Percentiles rank a stretch among this genome's conserved stretches.
These are phyloP conservation scores for Premnoplex brunnescens DNA, from an alignment of 2,797 vertebrate species.

Conservation along the genomic window DNA sequence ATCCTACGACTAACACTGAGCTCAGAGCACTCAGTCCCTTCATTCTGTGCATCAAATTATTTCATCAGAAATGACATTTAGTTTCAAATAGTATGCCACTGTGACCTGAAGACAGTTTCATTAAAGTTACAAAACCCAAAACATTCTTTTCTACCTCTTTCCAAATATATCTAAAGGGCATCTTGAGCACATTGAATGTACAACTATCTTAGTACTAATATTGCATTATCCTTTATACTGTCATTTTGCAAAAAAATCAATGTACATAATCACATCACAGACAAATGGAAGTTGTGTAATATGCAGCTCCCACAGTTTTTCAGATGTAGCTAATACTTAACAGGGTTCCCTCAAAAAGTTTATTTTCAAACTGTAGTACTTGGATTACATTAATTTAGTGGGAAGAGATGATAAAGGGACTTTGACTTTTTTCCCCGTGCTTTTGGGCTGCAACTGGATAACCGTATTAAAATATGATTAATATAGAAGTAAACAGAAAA, in stretches of 20 bases:
- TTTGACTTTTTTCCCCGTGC: too few species aligned
- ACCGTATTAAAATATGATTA: background rate
- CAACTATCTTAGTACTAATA: background rate
- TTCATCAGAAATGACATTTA: background rate
- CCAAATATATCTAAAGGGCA: background rate
- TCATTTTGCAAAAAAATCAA: background rate
- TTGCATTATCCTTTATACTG: rapidly evolving
- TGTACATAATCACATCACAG: background rate
- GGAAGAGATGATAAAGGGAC: background rate
- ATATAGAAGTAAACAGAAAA: background rate
- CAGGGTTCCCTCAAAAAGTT: background rate
- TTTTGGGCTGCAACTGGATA: background rate
- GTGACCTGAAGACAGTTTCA: background rate
- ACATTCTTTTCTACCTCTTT: background rate
- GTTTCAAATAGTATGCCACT: background rate
- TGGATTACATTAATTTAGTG: background rate
- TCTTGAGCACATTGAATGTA: background rate
- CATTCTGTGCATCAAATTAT: background rate
- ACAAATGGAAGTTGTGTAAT: background rate
- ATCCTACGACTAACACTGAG: background rate
- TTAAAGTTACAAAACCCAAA: background rate
- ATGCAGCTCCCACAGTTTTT: background rate
- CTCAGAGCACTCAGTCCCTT: background rate
- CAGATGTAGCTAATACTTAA: background rate
- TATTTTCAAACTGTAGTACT: background rate